Evolutionary conservation across 2,113 vertebrate species (phyloP).

Genomic region (Propithecus coquereli): DNA sequence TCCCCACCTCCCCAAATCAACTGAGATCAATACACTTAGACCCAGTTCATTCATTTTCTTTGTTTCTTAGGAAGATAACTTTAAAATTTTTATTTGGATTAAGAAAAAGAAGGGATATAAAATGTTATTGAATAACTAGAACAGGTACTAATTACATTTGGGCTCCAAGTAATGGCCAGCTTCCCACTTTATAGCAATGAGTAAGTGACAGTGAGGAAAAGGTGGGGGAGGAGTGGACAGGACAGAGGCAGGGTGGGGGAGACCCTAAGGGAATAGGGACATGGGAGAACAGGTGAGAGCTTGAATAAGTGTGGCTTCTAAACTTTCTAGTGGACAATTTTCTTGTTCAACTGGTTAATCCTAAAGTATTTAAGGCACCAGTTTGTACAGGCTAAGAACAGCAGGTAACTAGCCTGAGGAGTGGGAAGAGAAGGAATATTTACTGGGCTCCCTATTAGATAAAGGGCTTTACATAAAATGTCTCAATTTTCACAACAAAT

Average conservation of each 20-base stretch:
- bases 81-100: not conserved
- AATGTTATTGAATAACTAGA: conserved; percentile 13
- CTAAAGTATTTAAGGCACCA: not conserved
- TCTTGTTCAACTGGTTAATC: not conserved
- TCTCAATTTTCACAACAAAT: not conserved
- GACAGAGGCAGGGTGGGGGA: not conserved
- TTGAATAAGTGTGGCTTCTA: not conserved
- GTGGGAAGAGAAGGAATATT: not conserved
- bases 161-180: not conserved
- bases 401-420: not conserved
- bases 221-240: not conserved
- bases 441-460: not conserved
- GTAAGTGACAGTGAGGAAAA: not conserved
- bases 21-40: not conserved
- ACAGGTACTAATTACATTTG: not conserved
- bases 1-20: not conserved
- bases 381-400: not conserved
- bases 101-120: not conserved
- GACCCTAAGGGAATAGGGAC: not conserved
- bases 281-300: not conserved
- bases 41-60: not conserved
- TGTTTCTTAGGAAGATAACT: not conserved
- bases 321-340: not conserved
- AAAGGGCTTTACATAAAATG: not conserved
- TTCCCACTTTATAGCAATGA: not conserved